These are phyloP conservation scores for Sebastes vulpes DNA, from an alignment of 2,797 vertebrate species.

Conservation along the genomic window DNA sequence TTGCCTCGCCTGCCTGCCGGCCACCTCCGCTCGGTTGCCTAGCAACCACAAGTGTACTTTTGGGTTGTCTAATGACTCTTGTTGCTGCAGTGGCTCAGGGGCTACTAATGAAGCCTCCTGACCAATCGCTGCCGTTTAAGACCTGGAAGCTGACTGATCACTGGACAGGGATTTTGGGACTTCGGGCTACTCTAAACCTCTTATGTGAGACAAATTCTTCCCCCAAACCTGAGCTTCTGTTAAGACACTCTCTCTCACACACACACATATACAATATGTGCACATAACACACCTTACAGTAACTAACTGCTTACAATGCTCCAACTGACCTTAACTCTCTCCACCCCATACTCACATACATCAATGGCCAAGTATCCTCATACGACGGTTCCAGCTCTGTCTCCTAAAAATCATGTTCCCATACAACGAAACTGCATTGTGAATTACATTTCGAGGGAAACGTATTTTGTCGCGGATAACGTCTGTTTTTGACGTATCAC, in stretches of 20 bases:
- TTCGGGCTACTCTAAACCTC: constrained; percentile 63
- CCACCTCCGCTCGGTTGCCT: constrained; percentile 80
- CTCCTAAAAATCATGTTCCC: too few relatives aligned
- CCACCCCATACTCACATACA: neutral
- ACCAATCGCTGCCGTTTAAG: constrained; percentile 77
- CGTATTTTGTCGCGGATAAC: too few relatives aligned
- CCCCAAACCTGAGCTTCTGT: constrained; percentile 23
- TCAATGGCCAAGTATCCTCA: neutral
- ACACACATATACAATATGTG: constrained; percentile 1
- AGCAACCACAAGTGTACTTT: constrained; percentile 86
- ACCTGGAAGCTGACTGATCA: constrained; percentile 79
- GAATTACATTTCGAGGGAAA: too few relatives aligned
- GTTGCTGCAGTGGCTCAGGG: constrained; percentile 78
- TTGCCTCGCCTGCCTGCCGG: constrained; percentile 64
- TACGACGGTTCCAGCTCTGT: neutral
- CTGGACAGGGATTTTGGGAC: constrained; percentile 64
- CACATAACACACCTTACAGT: constrained; percentile 22
- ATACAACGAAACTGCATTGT: too few relatives aligned
- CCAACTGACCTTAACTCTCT: constrained; percentile 48
- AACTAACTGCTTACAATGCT: constrained; percentile 39
- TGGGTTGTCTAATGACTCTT: constrained; percentile 83
- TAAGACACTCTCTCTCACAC: constrained; percentile 9
- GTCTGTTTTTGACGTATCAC: too few relatives aligned
- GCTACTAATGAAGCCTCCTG: constrained; percentile 81
- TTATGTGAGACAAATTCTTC: constrained; percentile 61